These are phyloP conservation scores for Anarrhichthys ocellatus DNA, from an alignment of 2,113 vertebrate genomes.

Conservation along the genomic window DNA sequence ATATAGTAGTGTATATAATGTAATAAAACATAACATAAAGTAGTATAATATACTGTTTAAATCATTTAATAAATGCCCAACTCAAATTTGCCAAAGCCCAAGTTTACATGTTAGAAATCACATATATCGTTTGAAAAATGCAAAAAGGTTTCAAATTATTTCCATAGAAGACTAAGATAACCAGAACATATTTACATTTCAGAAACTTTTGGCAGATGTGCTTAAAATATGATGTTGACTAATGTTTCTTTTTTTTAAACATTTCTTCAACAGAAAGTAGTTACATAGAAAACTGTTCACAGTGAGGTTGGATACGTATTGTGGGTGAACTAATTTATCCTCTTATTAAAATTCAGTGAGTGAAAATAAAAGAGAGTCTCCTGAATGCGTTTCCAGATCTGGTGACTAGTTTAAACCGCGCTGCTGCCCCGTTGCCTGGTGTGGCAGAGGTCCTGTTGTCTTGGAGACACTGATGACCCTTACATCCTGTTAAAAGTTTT, in stretches of 20 bases:
- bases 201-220: not conserved
- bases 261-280: not conserved
- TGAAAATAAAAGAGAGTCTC: not conserved
- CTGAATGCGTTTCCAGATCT: slow-evolving; percentile 21
- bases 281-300: not conserved
- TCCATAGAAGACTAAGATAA: not conserved
- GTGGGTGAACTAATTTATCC: not conserved
- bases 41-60: not conserved
- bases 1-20: not conserved
- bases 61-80: not conserved
- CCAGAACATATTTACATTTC: not conserved
- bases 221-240: not conserved
- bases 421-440: not conserved
- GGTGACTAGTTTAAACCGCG: slow-evolving; percentile 31
- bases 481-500: slow-evolving; percentile 75
- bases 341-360: slow-evolving; percentile 1
- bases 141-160: not conserved
- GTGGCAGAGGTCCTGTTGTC: slow-evolving; percentile 57
- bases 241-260: too few relatives aligned
- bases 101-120: not conserved
- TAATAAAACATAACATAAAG: not conserved
- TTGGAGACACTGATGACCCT: slow-evolving; percentile 69
- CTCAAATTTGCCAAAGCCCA: not conserved
- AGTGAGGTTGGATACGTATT: not conserved
- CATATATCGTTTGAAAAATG: not conserved